phyloP scores from a whole-genome alignment of 1,140 invertebrate genomes.

The Zaprionus lachaisei region DNA sequence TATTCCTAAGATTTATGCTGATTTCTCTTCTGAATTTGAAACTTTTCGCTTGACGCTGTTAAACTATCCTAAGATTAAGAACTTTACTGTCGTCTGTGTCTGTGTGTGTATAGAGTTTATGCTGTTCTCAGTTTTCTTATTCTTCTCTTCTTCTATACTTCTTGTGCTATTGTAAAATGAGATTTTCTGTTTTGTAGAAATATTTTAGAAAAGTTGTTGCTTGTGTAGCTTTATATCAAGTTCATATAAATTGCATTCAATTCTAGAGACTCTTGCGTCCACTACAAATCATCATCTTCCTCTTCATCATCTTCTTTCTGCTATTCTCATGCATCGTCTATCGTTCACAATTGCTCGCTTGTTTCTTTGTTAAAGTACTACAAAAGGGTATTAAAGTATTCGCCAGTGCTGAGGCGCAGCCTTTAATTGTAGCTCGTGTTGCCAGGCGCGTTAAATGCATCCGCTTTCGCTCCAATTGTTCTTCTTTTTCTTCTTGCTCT shows the following conservation, averaged over 20 bases:
- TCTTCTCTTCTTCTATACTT: background rate
- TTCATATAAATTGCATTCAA: constrained; percentile 59
- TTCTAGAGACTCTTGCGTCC: constrained; percentile 26
- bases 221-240: constrained; percentile 42
- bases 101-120: constrained; percentile 34
- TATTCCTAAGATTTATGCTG: constrained; percentile 36
- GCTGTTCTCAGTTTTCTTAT: constrained; percentile 25
- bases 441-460: constrained; percentile 48
- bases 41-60: constrained; percentile 53
- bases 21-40: constrained; percentile 51
- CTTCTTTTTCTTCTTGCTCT: constrained; percentile 22
- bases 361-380: constrained; percentile 68
- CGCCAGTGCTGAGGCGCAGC: constrained; percentile 32
- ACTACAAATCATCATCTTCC: constrained; percentile 36
- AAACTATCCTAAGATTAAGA: constrained; percentile 48
- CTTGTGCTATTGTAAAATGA: constrained; percentile 40
- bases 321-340: constrained; percentile 22
- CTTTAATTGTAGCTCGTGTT: constrained; percentile 30
- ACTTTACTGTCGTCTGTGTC: constrained; percentile 30
- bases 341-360: constrained; percentile 58
- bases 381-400: constrained; percentile 63
- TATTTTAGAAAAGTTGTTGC: constrained; percentile 55
- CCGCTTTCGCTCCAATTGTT: constrained; percentile 43
- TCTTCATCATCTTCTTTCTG: background rate
- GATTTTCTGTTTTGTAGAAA: constrained; percentile 61